phyloP scores from a whole-genome alignment of 2,113 vertebrate genomes.

The Ophiodon elongatus region DNA sequence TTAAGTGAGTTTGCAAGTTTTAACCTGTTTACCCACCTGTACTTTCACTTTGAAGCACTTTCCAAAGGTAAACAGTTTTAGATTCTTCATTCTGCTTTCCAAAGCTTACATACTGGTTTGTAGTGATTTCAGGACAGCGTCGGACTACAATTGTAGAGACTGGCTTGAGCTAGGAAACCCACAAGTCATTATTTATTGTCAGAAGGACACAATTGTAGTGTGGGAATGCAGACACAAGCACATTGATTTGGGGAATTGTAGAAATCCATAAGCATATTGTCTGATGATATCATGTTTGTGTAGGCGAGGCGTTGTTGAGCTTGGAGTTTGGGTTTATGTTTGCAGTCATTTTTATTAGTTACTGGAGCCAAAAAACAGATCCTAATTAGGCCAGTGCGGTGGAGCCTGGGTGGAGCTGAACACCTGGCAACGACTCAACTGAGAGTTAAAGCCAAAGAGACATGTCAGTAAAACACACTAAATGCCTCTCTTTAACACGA shows the following conservation, averaged over 20 bases:
- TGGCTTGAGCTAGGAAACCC: background rate
- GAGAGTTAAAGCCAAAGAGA: background rate
- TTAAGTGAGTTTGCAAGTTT: conserved; percentile 30
- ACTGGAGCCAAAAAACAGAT: background rate
- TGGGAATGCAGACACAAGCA: background rate
- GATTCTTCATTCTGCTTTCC: background rate
- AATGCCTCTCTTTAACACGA: background rate
- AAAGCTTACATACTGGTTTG: background rate
- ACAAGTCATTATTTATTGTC: background rate
- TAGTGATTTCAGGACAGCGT: background rate
- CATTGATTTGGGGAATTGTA: background rate
- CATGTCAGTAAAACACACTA: conserved; percentile 3
- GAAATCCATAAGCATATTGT: background rate
- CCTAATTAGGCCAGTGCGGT: background rate
- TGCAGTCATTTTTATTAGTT: conserved; percentile 13
- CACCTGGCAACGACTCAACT: conserved; percentile 21
- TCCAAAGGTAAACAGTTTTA: background rate
- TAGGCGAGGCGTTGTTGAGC: background rate
- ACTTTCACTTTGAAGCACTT: background rate
- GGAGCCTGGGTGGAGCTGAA: conserved; percentile 22
- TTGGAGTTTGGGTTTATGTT: background rate
- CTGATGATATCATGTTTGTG: background rate
- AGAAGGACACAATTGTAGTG: background rate
- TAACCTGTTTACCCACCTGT: conserved; percentile 33
- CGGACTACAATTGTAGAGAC: background rate